These are phyloP conservation scores for Hassar affinis DNA, from an alignment of 2,113 vertebrate genomes.

Conservation along the genomic window DNA sequence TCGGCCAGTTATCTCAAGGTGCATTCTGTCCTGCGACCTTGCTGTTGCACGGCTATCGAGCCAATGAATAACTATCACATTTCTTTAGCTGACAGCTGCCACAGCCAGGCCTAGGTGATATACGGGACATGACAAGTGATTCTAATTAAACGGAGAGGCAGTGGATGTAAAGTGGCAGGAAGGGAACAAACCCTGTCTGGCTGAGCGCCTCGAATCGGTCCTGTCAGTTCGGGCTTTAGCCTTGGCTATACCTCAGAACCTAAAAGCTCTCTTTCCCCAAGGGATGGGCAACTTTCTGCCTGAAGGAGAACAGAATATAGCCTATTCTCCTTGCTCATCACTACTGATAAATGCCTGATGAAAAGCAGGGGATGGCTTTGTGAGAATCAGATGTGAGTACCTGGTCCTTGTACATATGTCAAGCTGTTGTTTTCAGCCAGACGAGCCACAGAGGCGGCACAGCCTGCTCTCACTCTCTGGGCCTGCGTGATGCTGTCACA, in stretches of 20 bases:
- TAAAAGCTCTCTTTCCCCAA: slow-evolving; percentile 65
- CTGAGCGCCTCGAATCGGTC: slow-evolving; percentile 64
- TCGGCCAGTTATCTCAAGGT: slow-evolving; percentile 73
- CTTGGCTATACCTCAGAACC: slow-evolving; percentile 63
- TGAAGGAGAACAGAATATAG: slow-evolving; percentile 68
- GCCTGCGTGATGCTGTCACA: slow-evolving; percentile 59
- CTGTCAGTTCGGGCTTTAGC: slow-evolving; percentile 66
- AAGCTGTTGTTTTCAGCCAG: slow-evolving; percentile 61
- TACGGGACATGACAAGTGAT: slow-evolving; percentile 82
- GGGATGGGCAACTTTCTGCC: slow-evolving; percentile 75
- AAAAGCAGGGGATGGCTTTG: slow-evolving; percentile 51
- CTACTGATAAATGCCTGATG: slow-evolving; percentile 70
- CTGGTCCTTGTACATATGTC: slow-evolving; percentile 64
- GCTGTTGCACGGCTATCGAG: slow-evolving; percentile 70
- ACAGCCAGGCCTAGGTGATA: slow-evolving; percentile 77
- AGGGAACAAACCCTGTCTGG: slow-evolving; percentile 75
- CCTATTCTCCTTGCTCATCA: slow-evolving; percentile 62
- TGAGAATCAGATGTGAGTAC: slow-evolving; percentile 57
- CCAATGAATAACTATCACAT: slow-evolving; percentile 81
- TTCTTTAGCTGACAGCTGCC: slow-evolving; percentile 81
- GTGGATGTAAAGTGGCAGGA: slow-evolving; percentile 79
- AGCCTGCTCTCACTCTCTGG: slow-evolving; percentile 52
- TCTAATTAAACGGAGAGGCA: slow-evolving; percentile 80
- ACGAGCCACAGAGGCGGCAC: slow-evolving; percentile 2
- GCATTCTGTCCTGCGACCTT: slow-evolving; percentile 75